Conservation (phyloP, 2,113 vertebrate species). For the Xiphophorus maculatus region DNA sequence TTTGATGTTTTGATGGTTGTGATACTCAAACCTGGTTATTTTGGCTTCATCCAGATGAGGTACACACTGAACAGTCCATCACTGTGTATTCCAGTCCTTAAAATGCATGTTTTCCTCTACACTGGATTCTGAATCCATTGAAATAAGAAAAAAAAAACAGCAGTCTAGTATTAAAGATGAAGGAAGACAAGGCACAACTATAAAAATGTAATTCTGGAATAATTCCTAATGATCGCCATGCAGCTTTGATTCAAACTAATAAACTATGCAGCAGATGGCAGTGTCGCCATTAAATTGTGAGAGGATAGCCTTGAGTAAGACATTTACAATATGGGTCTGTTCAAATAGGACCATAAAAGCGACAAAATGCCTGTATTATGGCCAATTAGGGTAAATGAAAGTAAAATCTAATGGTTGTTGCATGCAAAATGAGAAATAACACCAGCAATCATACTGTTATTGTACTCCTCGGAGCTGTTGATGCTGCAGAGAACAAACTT, state of each 20-base stretch:
- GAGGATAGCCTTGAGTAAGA: slow-evolving; percentile 39
- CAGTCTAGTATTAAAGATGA: neutral
- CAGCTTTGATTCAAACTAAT: slow-evolving; percentile 21
- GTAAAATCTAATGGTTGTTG: slow-evolving; percentile 37
- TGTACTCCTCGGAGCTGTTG: slow-evolving; percentile 9
- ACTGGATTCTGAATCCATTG: neutral
- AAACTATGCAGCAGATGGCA: slow-evolving; percentile 51
- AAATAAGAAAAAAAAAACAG: neutral
- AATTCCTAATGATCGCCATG: slow-evolving; percentile 2
- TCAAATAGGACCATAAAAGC: slow-evolving; percentile 45
- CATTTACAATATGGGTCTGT: slow-evolving; percentile 24
- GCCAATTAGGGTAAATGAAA: slow-evolving; percentile 51
- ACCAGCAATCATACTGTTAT: slow-evolving; percentile 14
- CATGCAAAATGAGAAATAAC: slow-evolving; percentile 17
- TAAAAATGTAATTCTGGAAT: slow-evolving; percentile 1
- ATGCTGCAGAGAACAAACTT: slow-evolving; percentile 6
- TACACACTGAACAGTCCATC: too few species aligned
- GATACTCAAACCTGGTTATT: neutral
- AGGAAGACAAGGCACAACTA: slow-evolving; percentile 2
- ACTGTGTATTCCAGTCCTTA: too few species aligned
- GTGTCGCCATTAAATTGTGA: slow-evolving; percentile 44
- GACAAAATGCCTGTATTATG: slow-evolving; percentile 20
- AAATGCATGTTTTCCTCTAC: too few species aligned
- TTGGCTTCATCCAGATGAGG: neutral
- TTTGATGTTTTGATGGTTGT: neutral